Conservation (phyloP, 1,140 invertebrate species). For the Drosophila pallidifrons region DNA sequence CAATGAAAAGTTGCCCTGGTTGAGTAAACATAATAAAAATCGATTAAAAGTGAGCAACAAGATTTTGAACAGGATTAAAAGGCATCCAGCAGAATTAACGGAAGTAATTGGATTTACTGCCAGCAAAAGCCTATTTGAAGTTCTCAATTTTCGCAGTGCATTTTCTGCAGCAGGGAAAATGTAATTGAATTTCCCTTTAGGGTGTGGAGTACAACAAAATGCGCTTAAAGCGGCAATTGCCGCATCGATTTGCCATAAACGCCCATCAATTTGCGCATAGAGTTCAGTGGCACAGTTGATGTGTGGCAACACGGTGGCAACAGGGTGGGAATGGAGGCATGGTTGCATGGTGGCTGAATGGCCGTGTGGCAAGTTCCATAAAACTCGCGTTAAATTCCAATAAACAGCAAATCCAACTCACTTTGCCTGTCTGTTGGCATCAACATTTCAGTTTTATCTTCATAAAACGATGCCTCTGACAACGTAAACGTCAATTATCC, state of each 20-base stretch:
- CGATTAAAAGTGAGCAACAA: constrained; percentile 1
- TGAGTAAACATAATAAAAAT: neutral
- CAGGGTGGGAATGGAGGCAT: neutral
- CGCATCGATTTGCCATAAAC: constrained; percentile 44
- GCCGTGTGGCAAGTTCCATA: constrained; percentile 23
- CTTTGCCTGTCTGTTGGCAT: constrained; percentile 25
- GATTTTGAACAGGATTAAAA: neutral
- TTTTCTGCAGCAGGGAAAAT: constrained; percentile 7
- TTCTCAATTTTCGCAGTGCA: constrained; percentile 4
- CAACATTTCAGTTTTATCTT: constrained; percentile 49
- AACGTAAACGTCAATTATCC: constrained; percentile 74
- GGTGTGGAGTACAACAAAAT: constrained; percentile 13
- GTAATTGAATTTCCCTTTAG: constrained; percentile 42
- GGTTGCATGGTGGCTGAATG: too few relatives aligned
- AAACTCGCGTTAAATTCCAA: constrained; percentile 56
- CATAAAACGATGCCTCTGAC: constrained; percentile 55
- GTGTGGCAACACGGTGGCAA: neutral
- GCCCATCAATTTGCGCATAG: constrained; percentile 32
- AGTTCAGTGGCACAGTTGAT: constrained; percentile 7
- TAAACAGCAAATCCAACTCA: constrained; percentile 61
- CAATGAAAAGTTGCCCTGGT: neutral
- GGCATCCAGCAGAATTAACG: neutral
- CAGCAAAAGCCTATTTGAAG: constrained; percentile 9
- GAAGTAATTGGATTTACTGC: constrained; percentile 24
- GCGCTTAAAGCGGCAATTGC: constrained; percentile 44